Conservation (phyloP, 2,113 vertebrate species). For the Butorides virescens region DNA sequence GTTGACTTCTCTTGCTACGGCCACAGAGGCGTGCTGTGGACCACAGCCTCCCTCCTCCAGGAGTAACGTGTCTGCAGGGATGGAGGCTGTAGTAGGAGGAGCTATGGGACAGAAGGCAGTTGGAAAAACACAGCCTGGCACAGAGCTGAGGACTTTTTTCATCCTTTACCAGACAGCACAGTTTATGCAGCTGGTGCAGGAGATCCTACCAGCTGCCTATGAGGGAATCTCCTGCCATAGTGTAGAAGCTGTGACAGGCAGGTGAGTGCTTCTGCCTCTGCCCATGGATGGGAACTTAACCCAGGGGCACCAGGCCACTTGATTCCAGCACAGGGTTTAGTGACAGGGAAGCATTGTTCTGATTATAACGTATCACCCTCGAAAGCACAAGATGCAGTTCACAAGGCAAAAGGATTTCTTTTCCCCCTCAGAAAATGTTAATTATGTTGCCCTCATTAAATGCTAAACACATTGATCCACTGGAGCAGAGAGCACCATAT, state of each 20-base stretch:
- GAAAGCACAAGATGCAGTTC: neutral
- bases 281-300: neutral
- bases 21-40: neutral
- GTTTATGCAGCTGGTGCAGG: conserved; percentile 1
- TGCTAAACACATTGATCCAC: conserved; percentile 61
- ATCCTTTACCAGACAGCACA: neutral
- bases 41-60: neutral
- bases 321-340: neutral
- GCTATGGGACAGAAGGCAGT: neutral
- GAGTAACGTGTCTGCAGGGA: neutral
- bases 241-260: neutral
- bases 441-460: conserved; percentile 70
- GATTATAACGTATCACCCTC: neutral
- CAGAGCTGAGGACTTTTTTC: neutral
- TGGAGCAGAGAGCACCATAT: conserved; percentile 65
- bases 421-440: conserved; percentile 30
- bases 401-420: neutral
- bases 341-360: neutral
- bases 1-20: neutral
- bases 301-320: neutral
- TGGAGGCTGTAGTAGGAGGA: neutral
- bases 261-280: neutral
- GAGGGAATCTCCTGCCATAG: neutral
- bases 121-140: conserved; percentile 38
- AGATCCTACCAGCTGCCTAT: conserved; percentile 28